phyloP scores from a whole-genome alignment of 2,888 invertebrate genomes.

The Ametastegia equiseti region DNA sequence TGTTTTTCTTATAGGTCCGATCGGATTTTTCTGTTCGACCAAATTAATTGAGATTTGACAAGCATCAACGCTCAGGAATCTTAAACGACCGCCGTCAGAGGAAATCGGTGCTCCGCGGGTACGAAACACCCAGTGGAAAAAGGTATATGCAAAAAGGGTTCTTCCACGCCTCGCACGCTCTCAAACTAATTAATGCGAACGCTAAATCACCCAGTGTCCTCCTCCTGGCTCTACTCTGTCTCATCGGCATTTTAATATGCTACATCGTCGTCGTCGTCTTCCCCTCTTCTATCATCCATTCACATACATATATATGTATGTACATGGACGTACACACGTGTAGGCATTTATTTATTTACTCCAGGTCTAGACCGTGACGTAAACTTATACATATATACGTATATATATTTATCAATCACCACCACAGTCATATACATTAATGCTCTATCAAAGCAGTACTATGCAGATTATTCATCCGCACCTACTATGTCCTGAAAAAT shows the following conservation, averaged over 20 bases:
- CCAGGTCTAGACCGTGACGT: background rate
- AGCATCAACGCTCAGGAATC: conserved; percentile 48
- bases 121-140: conserved; percentile 31
- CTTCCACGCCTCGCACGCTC: conserved; percentile 47
- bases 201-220: conserved; percentile 65
- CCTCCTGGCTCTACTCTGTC: conserved; percentile 12
- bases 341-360: conserved; percentile 27
- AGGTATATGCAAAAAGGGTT: conserved; percentile 46
- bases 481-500: background rate
- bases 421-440: background rate
- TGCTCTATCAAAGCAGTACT: background rate
- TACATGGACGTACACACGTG: background rate
- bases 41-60: conserved; percentile 49
- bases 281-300: conserved; percentile 1
- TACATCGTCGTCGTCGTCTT: conserved; percentile 37
- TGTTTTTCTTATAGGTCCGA: conserved; percentile 26
- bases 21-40: conserved; percentile 41
- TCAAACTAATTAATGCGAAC: conserved; percentile 69
- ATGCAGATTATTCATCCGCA: background rate
- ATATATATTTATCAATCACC: background rate
- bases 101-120: conserved; percentile 21
- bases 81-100: conserved; percentile 47
- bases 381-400: background rate
- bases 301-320: no score
- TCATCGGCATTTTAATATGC: conserved; percentile 43